These are phyloP conservation scores for Pollenia griseotomentosa DNA, from an alignment of 2,888 invertebrate species.

Conservation along the genomic window DNA sequence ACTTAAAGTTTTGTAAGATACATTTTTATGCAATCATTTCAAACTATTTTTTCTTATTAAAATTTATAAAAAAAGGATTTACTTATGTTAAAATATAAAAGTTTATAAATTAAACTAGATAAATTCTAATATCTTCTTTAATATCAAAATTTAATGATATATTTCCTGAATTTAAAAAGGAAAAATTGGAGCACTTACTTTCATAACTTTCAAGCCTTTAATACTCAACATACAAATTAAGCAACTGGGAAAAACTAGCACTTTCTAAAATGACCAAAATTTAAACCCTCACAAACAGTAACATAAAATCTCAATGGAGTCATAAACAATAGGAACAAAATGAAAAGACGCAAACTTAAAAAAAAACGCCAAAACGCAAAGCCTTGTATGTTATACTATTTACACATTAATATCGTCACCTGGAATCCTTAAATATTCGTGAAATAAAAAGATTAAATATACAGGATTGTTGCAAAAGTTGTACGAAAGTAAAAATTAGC, in stretches of 20 bases:
- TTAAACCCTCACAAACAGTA: slow-evolving; percentile 1
- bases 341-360: slow-evolving; percentile 43
- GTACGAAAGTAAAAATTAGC: no score
- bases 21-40: no score
- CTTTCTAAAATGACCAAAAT: slow-evolving; percentile 64
- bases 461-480: no score
- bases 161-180: background rate
- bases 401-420: background rate
- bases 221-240: slow-evolving; percentile 9
- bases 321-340: slow-evolving; percentile 69
- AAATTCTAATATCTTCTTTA: background rate
- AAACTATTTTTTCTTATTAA: no score
- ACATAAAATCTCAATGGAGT: slow-evolving; percentile 60
- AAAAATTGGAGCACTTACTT: background rate
- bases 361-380: slow-evolving; percentile 26
- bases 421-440: background rate
- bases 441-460: no score
- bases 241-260: slow-evolving; percentile 41
- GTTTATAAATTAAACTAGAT: no score
- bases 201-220: slow-evolving; percentile 33
- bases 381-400: background rate
- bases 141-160: background rate
- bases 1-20: no score
- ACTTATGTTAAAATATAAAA: no score
- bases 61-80: no score